Percentiles rank a stretch among this genome's conserved stretches.
These are phyloP conservation scores for Agrypnia vestita DNA, from an alignment of 1,140 invertebrate species.

Conservation along the genomic window DNA sequence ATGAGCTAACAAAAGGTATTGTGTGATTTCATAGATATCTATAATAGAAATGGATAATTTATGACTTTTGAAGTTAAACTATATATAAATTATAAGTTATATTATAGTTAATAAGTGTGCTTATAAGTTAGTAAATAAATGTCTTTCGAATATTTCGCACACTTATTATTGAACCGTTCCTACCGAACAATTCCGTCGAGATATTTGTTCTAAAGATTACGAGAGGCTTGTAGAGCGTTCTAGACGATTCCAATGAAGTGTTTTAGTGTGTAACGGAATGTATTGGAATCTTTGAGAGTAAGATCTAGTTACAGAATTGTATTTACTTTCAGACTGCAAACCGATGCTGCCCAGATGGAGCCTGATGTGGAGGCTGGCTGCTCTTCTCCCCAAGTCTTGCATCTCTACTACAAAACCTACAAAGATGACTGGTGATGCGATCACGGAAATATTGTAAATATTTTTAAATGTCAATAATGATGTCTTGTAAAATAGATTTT, in stretches of 20 bases:
- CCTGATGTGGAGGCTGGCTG: conserved; percentile 50
- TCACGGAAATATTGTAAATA: no score
- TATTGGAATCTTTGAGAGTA: background rate
- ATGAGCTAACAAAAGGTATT: no score
- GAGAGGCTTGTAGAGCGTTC: no score
- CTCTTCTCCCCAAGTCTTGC: conserved; percentile 51
- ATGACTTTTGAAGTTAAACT: no score
- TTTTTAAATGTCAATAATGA: no score
- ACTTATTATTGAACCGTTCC: no score
- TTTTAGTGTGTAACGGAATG: background rate
- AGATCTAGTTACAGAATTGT: background rate
- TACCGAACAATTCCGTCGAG: no score
- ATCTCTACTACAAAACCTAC: conserved; percentile 59
- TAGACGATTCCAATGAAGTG: no score
- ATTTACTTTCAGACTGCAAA: conserved; percentile 20
- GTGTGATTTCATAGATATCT: no score
- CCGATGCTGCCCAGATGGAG: conserved; percentile 27
- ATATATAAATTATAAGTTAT: background rate
- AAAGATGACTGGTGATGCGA: conserved; percentile 57
- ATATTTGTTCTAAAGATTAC: no score
- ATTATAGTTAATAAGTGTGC: background rate
- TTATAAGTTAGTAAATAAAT: background rate
- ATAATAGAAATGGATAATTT: background rate
- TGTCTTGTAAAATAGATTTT: no score
- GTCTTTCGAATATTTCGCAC: background rate